Percentiles rank a stretch among this genome's conserved stretches.
Evolutionary conservation across 2,888 invertebrate genomes (phyloP).

Genomic region (Ernsta delagoae): DNA sequence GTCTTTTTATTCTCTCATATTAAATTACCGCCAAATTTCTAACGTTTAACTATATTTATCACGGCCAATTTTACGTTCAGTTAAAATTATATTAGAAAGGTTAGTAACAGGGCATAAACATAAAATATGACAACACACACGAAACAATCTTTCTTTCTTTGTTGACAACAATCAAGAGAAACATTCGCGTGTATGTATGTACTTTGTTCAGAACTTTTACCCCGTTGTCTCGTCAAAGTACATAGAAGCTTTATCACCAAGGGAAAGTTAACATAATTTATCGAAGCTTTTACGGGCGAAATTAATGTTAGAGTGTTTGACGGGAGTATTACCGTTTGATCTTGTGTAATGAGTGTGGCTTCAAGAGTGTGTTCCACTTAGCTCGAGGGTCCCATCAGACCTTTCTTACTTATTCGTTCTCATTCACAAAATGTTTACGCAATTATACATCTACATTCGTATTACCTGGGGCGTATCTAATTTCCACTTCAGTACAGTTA

Average conservation of each 20-base stretch:
- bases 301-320: conserved; percentile 45
- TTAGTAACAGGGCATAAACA: background rate
- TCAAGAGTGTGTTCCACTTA: conserved; percentile 46
- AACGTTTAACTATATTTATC: conserved; percentile 55
- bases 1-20: conserved; percentile 53
- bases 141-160: background rate
- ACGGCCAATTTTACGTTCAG: conserved; percentile 44
- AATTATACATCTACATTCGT: conserved; percentile 23
- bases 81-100: background rate
- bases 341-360: conserved; percentile 62
- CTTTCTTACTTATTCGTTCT: conserved; percentile 16
- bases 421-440: conserved; percentile 23
- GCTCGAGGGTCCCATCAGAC: conserved; percentile 9
- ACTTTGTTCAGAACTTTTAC: conserved; percentile 18
- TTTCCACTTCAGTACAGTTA: conserved; percentile 27
- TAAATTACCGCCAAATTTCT: conserved; percentile 74
- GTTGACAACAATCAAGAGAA: conserved; percentile 7
- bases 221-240: conserved; percentile 6
- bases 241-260: background rate
- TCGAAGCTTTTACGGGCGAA: conserved; percentile 44
- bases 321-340: conserved; percentile 56
- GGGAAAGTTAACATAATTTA: conserved; percentile 46
- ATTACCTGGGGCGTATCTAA: conserved; percentile 26
- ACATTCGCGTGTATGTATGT: conserved; percentile 8
- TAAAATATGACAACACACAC: background rate